A percentile compares a stretch with the other conserved stretches of the same genome.
These are phyloP conservation scores for Knipowitschia caucasica DNA, from an alignment of 2,797 vertebrate species.

Conservation along the genomic window DNA sequence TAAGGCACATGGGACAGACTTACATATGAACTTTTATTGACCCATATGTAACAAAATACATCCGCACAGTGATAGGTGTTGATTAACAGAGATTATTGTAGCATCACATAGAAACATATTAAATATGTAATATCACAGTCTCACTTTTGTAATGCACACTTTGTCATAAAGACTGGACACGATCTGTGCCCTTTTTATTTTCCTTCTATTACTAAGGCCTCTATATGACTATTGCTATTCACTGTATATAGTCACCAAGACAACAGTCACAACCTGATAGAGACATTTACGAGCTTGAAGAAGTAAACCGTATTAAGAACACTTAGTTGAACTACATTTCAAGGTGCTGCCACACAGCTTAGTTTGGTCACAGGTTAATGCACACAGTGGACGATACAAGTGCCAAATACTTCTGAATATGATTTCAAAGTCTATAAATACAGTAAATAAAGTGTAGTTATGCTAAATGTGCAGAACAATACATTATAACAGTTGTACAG, in stretches of 20 bases:
- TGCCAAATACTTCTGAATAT: conserved; percentile 9
- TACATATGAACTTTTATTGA: conserved; percentile 39
- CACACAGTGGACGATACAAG: conserved; percentile 16
- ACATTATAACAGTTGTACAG: conserved; percentile 1
- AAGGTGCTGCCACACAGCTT: conserved; percentile 9
- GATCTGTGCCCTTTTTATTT: conserved; percentile 13
- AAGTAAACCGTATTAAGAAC: conserved; percentile 36
- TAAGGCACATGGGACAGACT: not conserved
- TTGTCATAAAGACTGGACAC: conserved; percentile 16
- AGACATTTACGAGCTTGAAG: conserved; percentile 16
- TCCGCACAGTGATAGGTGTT: conserved; percentile 10
- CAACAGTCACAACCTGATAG: conserved; percentile 21
- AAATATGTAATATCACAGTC: conserved; percentile 34
- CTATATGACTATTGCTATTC: conserved; percentile 11
- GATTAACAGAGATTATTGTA: conserved; percentile 21
- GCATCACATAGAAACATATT: conserved; percentile 15
- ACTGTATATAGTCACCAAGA: conserved; percentile 8
- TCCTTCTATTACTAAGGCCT: conserved; percentile 16
- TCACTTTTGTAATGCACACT: conserved; percentile 30
- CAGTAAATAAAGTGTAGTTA: conserved; percentile 8
- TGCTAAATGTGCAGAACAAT: conserved; percentile 6
- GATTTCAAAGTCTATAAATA: not conserved
- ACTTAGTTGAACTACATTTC: conserved; percentile 30
- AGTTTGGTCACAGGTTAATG: conserved; percentile 9
- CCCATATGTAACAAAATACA: conserved; percentile 18